These are phyloP conservation scores for Calliopsis andreniformis DNA, from an alignment of 1,140 invertebrate species.

Conservation along the genomic window DNA sequence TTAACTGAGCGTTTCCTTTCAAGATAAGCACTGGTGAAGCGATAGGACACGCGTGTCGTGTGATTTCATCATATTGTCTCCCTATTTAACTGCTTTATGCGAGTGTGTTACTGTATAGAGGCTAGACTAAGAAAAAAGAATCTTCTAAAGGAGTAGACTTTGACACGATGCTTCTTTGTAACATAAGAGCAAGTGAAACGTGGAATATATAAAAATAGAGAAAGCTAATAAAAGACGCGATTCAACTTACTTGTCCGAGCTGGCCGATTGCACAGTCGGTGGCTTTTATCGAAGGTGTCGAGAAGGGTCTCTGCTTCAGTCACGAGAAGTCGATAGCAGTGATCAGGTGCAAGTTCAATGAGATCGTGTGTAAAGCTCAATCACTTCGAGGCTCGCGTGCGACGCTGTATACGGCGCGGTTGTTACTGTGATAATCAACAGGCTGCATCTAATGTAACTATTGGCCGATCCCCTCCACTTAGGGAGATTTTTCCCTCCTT, in stretches of 20 bases:
- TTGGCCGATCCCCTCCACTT: constrained; percentile 50
- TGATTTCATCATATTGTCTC: not conserved
- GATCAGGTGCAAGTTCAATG: not conserved
- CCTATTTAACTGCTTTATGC: too few relatives aligned
- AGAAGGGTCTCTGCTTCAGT: not conserved
- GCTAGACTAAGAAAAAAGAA: too few relatives aligned
- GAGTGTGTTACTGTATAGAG: too few relatives aligned
- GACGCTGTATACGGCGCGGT: constrained; percentile 31
- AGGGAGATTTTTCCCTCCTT: constrained; percentile 40
- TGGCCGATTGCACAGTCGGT: too few relatives aligned
- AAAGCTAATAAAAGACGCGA: not conserved
- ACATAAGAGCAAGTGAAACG: too few relatives aligned
- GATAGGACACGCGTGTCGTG: not conserved
- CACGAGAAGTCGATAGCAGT: not conserved
- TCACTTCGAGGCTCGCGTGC: not conserved
- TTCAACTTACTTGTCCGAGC: not conserved
- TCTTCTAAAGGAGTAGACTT: too few relatives aligned
- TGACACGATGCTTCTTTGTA: too few relatives aligned
- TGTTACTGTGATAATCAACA: constrained; percentile 64
- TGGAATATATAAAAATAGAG: too few relatives aligned
- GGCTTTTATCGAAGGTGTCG: not conserved
- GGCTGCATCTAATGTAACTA: constrained; percentile 52
- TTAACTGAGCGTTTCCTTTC: constrained; percentile 13
- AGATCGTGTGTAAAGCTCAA: not conserved
- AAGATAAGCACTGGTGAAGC: not conserved